Base-by-base conservation (phyloP, 1,140 invertebrate species). In the Diplogasteroides magnus region DNA sequence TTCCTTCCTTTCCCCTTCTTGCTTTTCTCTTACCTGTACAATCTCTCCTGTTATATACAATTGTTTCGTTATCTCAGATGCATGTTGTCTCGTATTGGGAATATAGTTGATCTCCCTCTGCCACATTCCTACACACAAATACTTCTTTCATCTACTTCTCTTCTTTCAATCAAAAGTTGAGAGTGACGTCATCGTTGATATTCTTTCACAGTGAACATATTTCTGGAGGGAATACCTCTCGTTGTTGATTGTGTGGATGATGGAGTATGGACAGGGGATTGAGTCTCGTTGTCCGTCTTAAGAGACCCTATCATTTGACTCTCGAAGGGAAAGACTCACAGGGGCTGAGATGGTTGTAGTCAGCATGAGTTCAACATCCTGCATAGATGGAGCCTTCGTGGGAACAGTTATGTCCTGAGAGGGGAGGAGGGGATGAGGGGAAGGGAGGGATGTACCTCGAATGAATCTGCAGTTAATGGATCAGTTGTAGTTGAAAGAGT, bases 101-200 rank as follows among this genome's bases (percentile, higher is more conserved):
- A 67, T 1, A 19, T 15, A 23, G n/a, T 1, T 13, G 1, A 67
- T 68, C 1, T 65, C 61, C 67, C 25, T 68, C 25, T 65, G 59
- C 60, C 57, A 27, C 61, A 28, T 23, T 28, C 37, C 37, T 48
- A 11, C 6, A 48, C 6, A 48, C 6, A 48, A 48, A 48, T 48
- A 19, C 6, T 48, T 48, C n/a, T n/a, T n/a, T n/a, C n/a, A n/a
- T n/a, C n/a, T n/a, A n/a, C n/a, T n/a, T n/a, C n/a, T n/a, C n/a
- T n/a, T n/a, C n/a, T n/a, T n/a, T n/a, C n/a, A n/a, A n/a, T n/a
- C n/a, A n/a, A n/a, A n/a, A n/a, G n/a, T n/a, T n/a, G n/a, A n/a
- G n/a, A n/a, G n/a, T n/a, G n/a, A n/a, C n/a, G n/a, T n/a, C n/a
- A n/a, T n/a, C n/a, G n/a, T n/a, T n/a, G n/a, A n/a, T n/a, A n/a